Conservation (phyloP, 92 coral and sea anemone genomes). For the Porites lobata region DNA sequence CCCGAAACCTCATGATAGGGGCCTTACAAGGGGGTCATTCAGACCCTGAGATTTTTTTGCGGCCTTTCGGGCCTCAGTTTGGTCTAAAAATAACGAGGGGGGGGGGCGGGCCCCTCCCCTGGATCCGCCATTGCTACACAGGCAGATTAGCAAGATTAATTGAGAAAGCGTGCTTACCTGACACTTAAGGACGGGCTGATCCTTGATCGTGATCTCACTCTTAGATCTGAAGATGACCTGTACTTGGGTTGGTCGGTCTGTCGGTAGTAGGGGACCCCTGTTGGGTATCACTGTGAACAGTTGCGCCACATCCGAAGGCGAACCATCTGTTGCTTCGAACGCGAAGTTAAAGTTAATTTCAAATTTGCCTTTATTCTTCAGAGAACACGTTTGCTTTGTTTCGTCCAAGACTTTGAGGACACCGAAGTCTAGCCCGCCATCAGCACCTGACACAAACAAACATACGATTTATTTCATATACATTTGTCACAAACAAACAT, state of each 20-base stretch:
- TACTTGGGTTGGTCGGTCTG: conserved; percentile 98
- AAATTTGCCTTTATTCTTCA: conserved; percentile 97
- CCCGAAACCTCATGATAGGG: no score
- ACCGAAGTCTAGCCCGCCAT: conserved; percentile 99
- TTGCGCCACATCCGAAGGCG: conserved; percentile 79
- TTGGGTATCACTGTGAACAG: conserved; percentile 93
- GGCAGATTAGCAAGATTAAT: no score
- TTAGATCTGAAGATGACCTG: conserved; percentile 95
- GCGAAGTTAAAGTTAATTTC: conserved; percentile 97
- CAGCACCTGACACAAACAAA: conserved; percentile 78
- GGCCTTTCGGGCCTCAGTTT: no score
- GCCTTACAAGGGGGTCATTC: background rate
- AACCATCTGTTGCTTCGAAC: conserved; percentile 80
- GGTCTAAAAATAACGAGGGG: no score
- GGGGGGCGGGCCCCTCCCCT: no score
- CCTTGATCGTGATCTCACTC: conserved; percentile 91
- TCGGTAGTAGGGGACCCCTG: conserved; percentile 91
- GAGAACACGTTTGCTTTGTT: conserved; percentile 93
- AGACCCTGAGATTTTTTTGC: no score
- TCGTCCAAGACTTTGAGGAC: conserved; percentile 97
- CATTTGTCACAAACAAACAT: no score
- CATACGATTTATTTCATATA: background rate
- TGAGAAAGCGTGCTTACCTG: conserved; percentile 69
- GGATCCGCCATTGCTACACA: no score
- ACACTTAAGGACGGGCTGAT: conserved; percentile 91